These are phyloP conservation scores for Drosophila santomea DNA, from an alignment of 1,140 invertebrate species.

Conservation along the genomic window DNA sequence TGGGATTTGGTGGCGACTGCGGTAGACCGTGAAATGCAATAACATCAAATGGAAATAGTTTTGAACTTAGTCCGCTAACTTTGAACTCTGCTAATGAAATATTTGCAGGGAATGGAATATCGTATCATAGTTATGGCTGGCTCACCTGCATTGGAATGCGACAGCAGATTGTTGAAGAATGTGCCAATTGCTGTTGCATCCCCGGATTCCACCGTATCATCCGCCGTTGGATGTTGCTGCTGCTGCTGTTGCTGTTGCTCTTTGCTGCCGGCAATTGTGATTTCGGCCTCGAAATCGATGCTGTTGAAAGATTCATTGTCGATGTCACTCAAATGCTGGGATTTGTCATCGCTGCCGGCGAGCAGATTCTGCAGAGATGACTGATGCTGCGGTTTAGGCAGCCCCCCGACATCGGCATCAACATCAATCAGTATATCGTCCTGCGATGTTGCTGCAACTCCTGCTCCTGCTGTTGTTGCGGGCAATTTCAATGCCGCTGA, in stretches of 20 bases:
- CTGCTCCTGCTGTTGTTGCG: conserved; percentile 32
- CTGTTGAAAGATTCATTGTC: conserved; percentile 85
- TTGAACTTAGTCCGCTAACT: conserved; percentile 51
- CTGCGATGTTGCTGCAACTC: conserved; percentile 1
- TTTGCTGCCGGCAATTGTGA: conserved; percentile 75
- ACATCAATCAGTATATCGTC: conserved; percentile 80
- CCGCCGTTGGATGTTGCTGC: conserved; percentile 16
- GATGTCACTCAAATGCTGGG: conserved; percentile 84
- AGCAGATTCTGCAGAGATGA: conserved; percentile 77
- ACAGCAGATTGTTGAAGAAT: conserved; percentile 83
- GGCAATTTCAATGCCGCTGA: conserved; percentile 53
- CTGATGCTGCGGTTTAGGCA: conserved; percentile 69
- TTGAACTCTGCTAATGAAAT: conserved; percentile 69
- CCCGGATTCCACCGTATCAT: conserved; percentile 47
- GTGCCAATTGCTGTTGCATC: conserved; percentile 83
- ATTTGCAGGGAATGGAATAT: conserved; percentile 47
- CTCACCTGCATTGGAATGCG: conserved; percentile 84
- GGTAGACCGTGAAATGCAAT: conserved; percentile 73
- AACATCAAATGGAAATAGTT: conserved; percentile 75
- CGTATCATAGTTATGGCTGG: conserved; percentile 20
- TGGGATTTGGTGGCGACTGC: conserved; percentile 29
- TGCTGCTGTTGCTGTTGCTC: conserved; percentile 24
- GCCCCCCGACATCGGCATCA: conserved; percentile 33
- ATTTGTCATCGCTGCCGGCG: conserved; percentile 77
- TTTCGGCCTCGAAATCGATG: conserved; percentile 84